A percentile compares a stretch with the other conserved stretches of the same genome.
Conservation (phyloP, 2,797 vertebrate genomes). For the Sebastes cheni region DNA sequence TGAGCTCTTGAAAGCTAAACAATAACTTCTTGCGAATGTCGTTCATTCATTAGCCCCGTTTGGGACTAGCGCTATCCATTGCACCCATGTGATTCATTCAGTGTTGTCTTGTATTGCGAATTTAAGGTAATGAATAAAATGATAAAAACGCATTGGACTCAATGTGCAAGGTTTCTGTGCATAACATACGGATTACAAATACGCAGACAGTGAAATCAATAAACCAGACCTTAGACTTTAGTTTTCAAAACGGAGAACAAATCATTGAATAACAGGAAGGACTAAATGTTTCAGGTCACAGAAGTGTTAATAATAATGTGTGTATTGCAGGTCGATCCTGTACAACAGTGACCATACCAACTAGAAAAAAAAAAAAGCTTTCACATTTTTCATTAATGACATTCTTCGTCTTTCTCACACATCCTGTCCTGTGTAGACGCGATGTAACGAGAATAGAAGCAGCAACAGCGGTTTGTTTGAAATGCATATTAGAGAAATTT, state of each 20-base stretch:
- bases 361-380: too few species aligned
- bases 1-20: too few species aligned
- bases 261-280: not conserved
- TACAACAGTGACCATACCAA: not conserved
- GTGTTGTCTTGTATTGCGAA: too few species aligned
- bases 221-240: not conserved
- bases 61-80: too few species aligned
- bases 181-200: too few species aligned
- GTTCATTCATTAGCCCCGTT: too few species aligned
- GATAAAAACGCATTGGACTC: too few species aligned
- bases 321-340: not conserved
- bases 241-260: not conserved
- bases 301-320: not conserved
- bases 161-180: too few species aligned
- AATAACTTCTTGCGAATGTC: too few species aligned
- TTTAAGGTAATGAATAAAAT: too few species aligned
- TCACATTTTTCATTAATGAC: not conserved
- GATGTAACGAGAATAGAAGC: not conserved
- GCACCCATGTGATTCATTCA: too few species aligned
- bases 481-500: conserved; percentile 33
- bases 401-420: not conserved
- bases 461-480: conserved; percentile 15
- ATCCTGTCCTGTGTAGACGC: not conserved
- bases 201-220: not conserved
- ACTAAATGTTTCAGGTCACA: not conserved